Evolutionary conservation across 1,140 invertebrate genomes (phyloP).

Genomic region (Zaprionus davidi): DNA sequence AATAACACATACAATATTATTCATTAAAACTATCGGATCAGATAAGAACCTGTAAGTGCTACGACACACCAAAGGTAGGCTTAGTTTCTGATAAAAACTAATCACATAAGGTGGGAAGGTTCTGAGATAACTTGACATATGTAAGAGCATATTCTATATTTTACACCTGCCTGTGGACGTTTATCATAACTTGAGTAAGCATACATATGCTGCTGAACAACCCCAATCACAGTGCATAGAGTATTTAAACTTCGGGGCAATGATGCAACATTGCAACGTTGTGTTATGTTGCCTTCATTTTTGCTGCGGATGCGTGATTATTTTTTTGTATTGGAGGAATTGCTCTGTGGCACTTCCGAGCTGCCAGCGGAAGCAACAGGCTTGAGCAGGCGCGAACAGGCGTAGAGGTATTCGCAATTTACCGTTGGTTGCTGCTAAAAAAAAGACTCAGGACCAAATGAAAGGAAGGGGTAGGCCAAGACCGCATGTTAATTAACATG

Average conservation of each 20-base stretch:
- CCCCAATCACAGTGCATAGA: background rate
- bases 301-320: background rate
- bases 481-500: slow-evolving; percentile 79
- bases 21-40: too few relatives aligned
- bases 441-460: background rate
- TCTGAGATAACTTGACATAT: too few relatives aligned
- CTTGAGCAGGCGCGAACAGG: slow-evolving; percentile 31
- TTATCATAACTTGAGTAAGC: too few relatives aligned
- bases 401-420: slow-evolving; percentile 48
- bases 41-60: too few relatives aligned
- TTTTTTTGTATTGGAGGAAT: slow-evolving; percentile 25
- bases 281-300: slow-evolving; percentile 2
- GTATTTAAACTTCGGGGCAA: background rate
- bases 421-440: slow-evolving; percentile 1
- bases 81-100: too few relatives aligned
- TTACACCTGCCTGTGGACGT: too few relatives aligned
- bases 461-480: slow-evolving; percentile 3
- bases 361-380: slow-evolving; percentile 60
- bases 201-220: background rate
- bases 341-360: slow-evolving; percentile 50
- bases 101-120: too few relatives aligned
- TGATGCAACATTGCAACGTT: background rate
- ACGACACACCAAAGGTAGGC: too few relatives aligned
- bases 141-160: too few relatives aligned
- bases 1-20: too few relatives aligned